Conservation (phyloP, 2,797 vertebrate species). For the Brotogeris chrysoptera region DNA sequence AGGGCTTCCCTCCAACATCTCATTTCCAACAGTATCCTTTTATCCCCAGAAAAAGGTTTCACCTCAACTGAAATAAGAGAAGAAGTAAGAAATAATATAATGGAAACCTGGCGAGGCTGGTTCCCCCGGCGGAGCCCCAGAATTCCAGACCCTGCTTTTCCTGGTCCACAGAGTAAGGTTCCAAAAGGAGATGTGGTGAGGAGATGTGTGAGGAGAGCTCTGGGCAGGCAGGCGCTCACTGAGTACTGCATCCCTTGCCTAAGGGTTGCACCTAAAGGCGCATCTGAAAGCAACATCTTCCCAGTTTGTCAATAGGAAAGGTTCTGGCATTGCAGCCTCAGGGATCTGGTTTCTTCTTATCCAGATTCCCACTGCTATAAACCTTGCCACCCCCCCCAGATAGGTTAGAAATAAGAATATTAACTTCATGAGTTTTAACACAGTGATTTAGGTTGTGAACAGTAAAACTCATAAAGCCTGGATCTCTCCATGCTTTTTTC, state of each 20-base stretch:
- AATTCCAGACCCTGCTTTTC: background rate
- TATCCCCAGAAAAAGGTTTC: background rate
- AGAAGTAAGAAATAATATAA: background rate
- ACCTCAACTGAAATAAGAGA: constrained; percentile 4
- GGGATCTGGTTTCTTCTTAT: background rate
- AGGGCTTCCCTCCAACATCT: background rate
- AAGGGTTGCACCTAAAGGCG: background rate
- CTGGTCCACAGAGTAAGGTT: background rate
- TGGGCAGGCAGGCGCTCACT: background rate
- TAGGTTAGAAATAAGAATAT: background rate
- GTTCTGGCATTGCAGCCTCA: background rate
- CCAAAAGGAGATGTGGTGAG: background rate
- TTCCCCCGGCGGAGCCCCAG: background rate
- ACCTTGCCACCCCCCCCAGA: accelerated
- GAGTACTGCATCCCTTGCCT: background rate
- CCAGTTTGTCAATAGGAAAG: background rate
- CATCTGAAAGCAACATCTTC: background rate
- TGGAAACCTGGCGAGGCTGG: background rate
- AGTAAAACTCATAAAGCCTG: background rate
- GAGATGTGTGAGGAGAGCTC: background rate
- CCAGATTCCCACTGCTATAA: background rate
- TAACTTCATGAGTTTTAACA: background rate
- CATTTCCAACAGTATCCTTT: constrained; percentile 7
- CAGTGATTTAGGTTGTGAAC: background rate
- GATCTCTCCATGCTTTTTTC: background rate